A percentile compares a stretch with the other conserved stretches of the same genome.
phyloP scores from a whole-genome alignment of 92 coral and sea anemone genomes.

The Zoanthus gigantus region DNA sequence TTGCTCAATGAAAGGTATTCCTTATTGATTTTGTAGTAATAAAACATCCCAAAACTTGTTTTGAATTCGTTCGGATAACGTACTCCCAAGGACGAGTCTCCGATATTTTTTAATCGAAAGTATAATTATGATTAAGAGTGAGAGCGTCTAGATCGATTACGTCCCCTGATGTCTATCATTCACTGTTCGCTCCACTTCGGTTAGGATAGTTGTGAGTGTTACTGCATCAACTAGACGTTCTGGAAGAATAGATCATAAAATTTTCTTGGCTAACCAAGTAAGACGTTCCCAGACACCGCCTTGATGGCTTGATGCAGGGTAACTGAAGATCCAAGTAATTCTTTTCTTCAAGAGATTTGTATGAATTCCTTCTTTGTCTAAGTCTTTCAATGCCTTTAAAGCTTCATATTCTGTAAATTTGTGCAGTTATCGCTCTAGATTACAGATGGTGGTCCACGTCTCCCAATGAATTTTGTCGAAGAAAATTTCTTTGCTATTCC shows the following conservation, averaged over 20 bases:
- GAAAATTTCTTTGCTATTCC: background rate
- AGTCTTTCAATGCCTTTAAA: constrained; percentile 58
- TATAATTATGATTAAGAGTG: constrained; percentile 54
- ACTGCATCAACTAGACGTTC: constrained; percentile 62
- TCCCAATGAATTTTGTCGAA: constrained; percentile 61
- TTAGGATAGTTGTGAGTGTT: constrained; percentile 57
- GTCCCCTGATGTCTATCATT: constrained; percentile 63
- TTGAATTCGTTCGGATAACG: no score
- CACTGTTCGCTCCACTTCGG: constrained; percentile 68
- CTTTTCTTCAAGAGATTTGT: constrained; percentile 35
- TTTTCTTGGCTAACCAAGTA: constrained; percentile 60
- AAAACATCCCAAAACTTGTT: no score
- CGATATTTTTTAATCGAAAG: constrained; percentile 41
- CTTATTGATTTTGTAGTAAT: no score
- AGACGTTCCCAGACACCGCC: constrained; percentile 62
- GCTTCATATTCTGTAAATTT: constrained; percentile 66
- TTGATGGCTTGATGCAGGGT: constrained; percentile 64
- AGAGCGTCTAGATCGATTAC: constrained; percentile 61
- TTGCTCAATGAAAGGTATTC: no score
- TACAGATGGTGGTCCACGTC: constrained; percentile 68
- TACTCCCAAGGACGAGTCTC: constrained; percentile 32
- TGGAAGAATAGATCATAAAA: constrained; percentile 61
- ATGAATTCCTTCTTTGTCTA: constrained; percentile 65
- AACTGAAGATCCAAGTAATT: constrained; percentile 65
- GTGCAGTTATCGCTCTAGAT: constrained; percentile 79